A percentile compares a stretch with the other conserved stretches of the same genome.
phyloP scores from a whole-genome alignment of 2,113 vertebrate species.

The Hippocampus abdominalis region DNA sequence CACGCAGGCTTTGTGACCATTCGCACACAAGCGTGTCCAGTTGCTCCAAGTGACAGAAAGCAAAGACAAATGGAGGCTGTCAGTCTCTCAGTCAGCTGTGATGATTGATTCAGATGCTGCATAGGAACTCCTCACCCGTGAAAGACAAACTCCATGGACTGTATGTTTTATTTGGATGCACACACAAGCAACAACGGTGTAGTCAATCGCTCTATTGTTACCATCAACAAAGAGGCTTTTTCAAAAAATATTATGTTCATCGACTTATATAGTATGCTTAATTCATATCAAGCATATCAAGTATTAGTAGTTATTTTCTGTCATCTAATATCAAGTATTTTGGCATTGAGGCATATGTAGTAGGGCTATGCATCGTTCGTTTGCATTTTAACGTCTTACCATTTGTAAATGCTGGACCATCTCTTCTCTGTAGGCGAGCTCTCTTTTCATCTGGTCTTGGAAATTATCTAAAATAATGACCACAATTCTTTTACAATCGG shows the following conservation, averaged over 20 bases:
- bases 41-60: conserved; percentile 43
- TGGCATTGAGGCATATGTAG: not conserved
- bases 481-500: conserved; percentile 11
- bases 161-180: conserved; percentile 18
- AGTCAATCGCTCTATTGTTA: not conserved
- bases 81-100: conserved; percentile 51
- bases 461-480: conserved; percentile 84
- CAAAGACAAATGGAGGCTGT: conserved; percentile 61
- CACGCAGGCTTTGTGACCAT: conserved; percentile 2
- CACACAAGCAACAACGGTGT: conserved; percentile 44
- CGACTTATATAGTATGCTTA: not conserved
- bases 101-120: conserved; percentile 61
- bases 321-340: no score
- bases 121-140: conserved; percentile 57
- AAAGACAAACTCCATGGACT: conserved; percentile 54
- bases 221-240: not conserved
- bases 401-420: conserved; percentile 99
- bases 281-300: no score
- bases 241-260: not conserved
- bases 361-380: no score
- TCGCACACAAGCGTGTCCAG: conserved; percentile 26
- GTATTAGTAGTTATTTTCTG: no score
- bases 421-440: conserved; percentile 95
- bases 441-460: conserved; percentile 98
- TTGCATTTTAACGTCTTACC: conserved; percentile 62